Evolutionary conservation across 2,797 vertebrate genomes (phyloP), one percentile per base, ranked within the genome.

Genomic region (Myotis findleyi): DNA sequence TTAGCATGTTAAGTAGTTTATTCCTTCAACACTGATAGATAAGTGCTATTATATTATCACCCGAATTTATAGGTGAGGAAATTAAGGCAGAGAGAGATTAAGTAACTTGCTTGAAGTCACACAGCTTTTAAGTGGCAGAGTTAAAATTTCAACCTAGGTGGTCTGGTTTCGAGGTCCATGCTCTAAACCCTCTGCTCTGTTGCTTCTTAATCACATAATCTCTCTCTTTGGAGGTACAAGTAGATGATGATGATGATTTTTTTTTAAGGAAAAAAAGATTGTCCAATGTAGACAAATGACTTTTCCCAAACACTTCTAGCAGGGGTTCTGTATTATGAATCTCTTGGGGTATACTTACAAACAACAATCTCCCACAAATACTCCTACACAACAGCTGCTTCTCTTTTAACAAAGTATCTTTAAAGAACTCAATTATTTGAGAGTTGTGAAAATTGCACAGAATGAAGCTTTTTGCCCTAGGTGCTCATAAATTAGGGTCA

Each of bases 401-500:
- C 25, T 85, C 14, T 68, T 20, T 68, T 18, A 41, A 36, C 23
- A 49, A 62, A 83, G 79, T 18, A 25, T 36, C 30, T 69, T 44
- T 18, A 75, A 30, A 72, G 49, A 79, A 64, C 30, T 81, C 69
- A 57, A 25, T 68, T 41, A 77, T 6, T 73, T 90, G 33, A 51
- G 62, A 17, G 27, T 72, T 84, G 36, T 44, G 57, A 94, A 57
- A 87, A 87, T 47, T 57, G 59, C 72, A 93, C 2, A 38, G 38
- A 93, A 62, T 41, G 36, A 83, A 55, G 57, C 7, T 51, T 92
- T 94, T 68, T 57, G 44, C 21, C 91, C 41, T 77, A 36, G 30
- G 83, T 68, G 36, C n/a, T 96, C n/a, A 77, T 75, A 66, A 95
- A 82, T 88, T n/a, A 69, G 30, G 30, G 53, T 90, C 57, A 84